Evolutionary conservation across 1,140 invertebrate species (phyloP), one percentile per base, ranked within the genome.

Genomic region (Bombus sylvicola): DNA sequence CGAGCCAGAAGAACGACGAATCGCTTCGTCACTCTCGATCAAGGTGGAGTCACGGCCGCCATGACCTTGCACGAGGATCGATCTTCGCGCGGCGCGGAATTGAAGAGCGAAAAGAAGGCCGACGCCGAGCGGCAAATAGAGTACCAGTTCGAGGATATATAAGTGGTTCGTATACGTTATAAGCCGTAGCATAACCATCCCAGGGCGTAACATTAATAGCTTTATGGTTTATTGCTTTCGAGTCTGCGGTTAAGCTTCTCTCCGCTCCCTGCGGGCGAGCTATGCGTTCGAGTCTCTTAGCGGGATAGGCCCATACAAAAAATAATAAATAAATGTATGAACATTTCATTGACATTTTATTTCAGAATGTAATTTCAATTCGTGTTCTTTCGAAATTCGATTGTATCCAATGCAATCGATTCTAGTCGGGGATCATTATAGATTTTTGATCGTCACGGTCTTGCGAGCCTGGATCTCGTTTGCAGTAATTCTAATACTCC

Each of bases 201-300:
- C 86, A 92, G 92, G 91, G 92, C 91, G 90, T 91, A 92, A 92
- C 92, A 94, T 94, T 94, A 94, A 94, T 94, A 94, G 92, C 92
- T 93, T 93, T 92, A 92, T 91, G 92, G 92, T 94, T 94, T 94
- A 94, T 93, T 91, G 93, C 92, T 91, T 92, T 93, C 85, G 91
- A 91, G 92, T 91, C 91, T 91, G 90, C 90, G 92, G 91, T 93
- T 90, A 89, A 91, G 91, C 91, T 93, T 84, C 91, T 93, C 92
- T 92, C 72, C 77, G 86, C 90, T 91, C 92, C 88, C 91, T 89
- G 89, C 15, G 59, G 59, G 59, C 59, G 28, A 62, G 59, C 59
- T 62, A n/a, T n/a, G 59, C 28, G 28, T 62, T n/a, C 28, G 59
- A n/a, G 12, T 13, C 59, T 62, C 28, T 62, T 62, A 62, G 28